Evolutionary conservation across 1,140 invertebrate genomes (phyloP), one percentile per base, ranked within the genome.

Genomic region (Thaumatotibia leucotreta): DNA sequence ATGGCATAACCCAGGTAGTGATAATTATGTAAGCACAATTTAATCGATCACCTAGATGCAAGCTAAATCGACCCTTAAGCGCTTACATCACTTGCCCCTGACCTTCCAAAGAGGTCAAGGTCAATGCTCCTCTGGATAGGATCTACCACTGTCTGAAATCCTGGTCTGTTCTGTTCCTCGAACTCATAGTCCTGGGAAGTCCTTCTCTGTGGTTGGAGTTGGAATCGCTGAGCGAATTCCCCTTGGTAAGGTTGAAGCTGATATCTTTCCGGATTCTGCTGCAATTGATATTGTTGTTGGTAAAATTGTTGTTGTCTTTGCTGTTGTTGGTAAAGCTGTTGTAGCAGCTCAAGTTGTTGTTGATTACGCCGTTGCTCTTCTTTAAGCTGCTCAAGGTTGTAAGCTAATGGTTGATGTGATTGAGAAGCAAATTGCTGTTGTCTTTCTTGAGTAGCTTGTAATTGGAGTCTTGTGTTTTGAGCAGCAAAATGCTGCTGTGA

Each of bases 101-200:
- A 70, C 66, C 58, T 58, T 61, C 61, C 74, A 79, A 80, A 77
- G 83, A 77, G 88, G 88, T 90, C 90, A 89, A 92, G 88, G 88
- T 87, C 89, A 86, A 75, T 70, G 76, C 75, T 79, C 63, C 75
- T 72, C 62, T 76, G 74, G 69, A 80, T 76, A 61, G 65, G 67
- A 22, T 61, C 68, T 14, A 63, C 52, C 0, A 35, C 20, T 8
- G 61, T 58, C 29, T 45, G 66, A 29, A 22, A 27, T 0, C 23
- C 33, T 22, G 32, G 31, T 9, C 33, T 17, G 31, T 64, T 35
- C 0, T 20, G 3, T 5, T 35, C 6, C 23, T 61, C 52, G n/a
- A 11, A 24, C 14, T 27, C 11, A 1, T 9, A 32, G 4, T 4
- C 14, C 17, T 65, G 64, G 2, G 14, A 20, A 10, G n/a, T 1